Evolutionary conservation across 1,140 invertebrate species (phyloP), one percentile per base, ranked within the genome.

Genomic region (Ostrea denselamellosa): DNA sequence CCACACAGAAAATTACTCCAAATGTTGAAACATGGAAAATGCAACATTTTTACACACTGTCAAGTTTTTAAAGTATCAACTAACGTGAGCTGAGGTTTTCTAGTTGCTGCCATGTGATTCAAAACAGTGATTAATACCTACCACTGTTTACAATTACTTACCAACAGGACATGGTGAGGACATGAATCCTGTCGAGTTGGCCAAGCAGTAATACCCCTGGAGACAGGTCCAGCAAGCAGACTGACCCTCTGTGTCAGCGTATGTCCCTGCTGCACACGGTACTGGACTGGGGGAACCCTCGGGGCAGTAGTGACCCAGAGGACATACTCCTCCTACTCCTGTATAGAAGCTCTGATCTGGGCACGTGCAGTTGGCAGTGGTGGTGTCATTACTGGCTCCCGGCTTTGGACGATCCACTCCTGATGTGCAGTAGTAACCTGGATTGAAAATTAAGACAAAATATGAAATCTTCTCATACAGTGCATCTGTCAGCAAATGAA

Each of bases 241-340:
- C 82, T 91, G 89, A 34, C 92, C 93, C 14, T 90, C 90, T 85
- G 88, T 85, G 84, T 94, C 93, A 5, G 90, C 89, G 58, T 93
- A 94, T 5, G 89, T 93, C 62, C 94, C 94, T 28, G 93, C 88
- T 7, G 71, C 85, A 90, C 94, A 94, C 0, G 90, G 90, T 0
- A 90, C 58, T 10, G 94, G 90, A 25, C 87, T 56, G 9, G 86
- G 85, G 19, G 92, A 89, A 12, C 92, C 92, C 17, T 87, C 88
- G 0, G 92, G 93, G 89, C 94, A 94, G 87, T 92, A 93, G 85
- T 94, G 90, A n/a, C 94, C 94, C 10, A 90, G 4, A 10, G 94
- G 93, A 91, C 94, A 94, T 8, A 94, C 84, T 0, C 94, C 94
- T 52, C 94, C 94, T 1, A 93, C 90, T 10, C 94, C 94, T 19